These are phyloP conservation scores for Melanargia galathea DNA, from an alignment of 2,888 invertebrate species.

Conservation along the genomic window DNA sequence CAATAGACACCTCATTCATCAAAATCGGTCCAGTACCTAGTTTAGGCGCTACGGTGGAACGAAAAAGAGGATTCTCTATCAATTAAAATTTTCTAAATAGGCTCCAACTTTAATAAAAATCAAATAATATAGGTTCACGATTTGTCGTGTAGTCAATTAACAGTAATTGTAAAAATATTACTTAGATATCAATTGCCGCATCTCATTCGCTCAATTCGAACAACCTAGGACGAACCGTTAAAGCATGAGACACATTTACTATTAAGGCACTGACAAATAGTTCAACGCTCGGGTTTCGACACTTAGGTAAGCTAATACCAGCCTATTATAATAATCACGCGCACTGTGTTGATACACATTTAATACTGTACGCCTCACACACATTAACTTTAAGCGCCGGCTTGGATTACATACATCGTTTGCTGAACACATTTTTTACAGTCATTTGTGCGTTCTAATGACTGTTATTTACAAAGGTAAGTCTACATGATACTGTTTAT, in stretches of 20 bases:
- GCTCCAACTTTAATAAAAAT: too few species aligned
- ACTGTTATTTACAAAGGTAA: not conserved
- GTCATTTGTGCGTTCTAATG: slow-evolving; percentile 14
- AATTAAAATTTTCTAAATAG: too few species aligned
- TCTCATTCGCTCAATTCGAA: too few species aligned
- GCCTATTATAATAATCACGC: slow-evolving; percentile 22
- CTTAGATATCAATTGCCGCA: too few species aligned
- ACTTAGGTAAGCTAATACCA: slow-evolving; percentile 34
- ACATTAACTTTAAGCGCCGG: slow-evolving; percentile 28
- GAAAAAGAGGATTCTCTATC: too few species aligned
- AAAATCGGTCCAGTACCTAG: too few species aligned
- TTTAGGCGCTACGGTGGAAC: too few species aligned
- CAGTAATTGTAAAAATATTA: too few species aligned
- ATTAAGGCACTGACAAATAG: slow-evolving; percentile 40
- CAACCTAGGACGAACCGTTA: not conserved
- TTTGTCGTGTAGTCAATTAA: too few species aligned
- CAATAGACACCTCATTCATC: too few species aligned
- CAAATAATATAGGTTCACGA: too few species aligned
- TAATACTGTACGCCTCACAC: slow-evolving; percentile 1
- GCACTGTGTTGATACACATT: slow-evolving; percentile 20
- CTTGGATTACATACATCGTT: slow-evolving; percentile 19
- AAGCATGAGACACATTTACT: slow-evolving; percentile 22
- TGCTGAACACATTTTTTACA: slow-evolving; percentile 13
- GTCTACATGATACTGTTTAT: not conserved
- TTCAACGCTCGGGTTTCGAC: slow-evolving; percentile 35